phyloP scores from a whole-genome alignment of 2,113 vertebrate species.

The Tachysurus vachellii region DNA sequence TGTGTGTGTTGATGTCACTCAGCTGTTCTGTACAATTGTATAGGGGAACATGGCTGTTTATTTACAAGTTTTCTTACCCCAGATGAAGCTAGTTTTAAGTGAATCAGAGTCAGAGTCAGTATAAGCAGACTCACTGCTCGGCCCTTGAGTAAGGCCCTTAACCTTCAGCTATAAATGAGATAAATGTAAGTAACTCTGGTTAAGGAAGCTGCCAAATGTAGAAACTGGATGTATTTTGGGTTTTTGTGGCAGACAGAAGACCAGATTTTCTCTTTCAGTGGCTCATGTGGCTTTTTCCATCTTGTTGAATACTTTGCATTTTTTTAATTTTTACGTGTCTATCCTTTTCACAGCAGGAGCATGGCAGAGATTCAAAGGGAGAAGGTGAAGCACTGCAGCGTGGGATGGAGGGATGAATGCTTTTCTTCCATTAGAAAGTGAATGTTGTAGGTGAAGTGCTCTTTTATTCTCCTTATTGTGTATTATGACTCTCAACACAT shows the following conservation, averaged over 20 bases:
- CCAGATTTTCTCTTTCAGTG: constrained; percentile 27
- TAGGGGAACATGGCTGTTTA: neutral
- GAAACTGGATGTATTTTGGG: neutral
- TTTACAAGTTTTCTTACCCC: neutral
- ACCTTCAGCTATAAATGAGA: no score
- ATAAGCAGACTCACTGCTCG: no score
- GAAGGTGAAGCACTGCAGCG: constrained; percentile 27
- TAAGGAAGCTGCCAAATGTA: no score
- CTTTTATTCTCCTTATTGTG: constrained; percentile 35
- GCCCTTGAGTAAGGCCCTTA: no score
- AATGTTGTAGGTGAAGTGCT: constrained; percentile 49
- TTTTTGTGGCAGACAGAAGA: constrained; percentile 12
- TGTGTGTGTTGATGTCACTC: no score
- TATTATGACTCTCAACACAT: constrained; percentile 11
- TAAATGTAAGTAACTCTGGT: no score
- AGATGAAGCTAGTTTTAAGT: neutral
- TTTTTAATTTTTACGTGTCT: constrained; percentile 17
- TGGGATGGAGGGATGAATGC: constrained; percentile 3
- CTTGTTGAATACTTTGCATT: constrained; percentile 16
- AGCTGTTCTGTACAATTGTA: no score
- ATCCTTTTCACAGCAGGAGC: neutral
- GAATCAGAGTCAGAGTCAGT: no score
- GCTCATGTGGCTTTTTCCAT: constrained; percentile 34
- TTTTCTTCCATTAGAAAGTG: constrained; percentile 33
- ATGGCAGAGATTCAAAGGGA: constrained; percentile 25